Evolutionary conservation across 2,797 vertebrate species (phyloP).

Genomic region (Coregonus sp.): DNA sequence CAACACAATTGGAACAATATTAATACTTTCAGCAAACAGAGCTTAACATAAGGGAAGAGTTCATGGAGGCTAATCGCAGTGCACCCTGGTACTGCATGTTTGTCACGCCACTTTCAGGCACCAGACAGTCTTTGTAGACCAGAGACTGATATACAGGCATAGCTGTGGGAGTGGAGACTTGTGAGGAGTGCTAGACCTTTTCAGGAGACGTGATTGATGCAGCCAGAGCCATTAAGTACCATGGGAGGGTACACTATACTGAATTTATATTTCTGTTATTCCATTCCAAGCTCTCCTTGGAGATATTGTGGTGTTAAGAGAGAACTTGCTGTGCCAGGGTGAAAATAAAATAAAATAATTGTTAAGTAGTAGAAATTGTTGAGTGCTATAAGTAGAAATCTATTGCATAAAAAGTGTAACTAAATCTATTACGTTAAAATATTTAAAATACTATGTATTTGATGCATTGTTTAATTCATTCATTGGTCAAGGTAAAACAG

Average conservation of each 20-base stretch:
- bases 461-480: background rate
- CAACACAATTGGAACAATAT: constrained; percentile 43
- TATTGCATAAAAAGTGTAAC: background rate
- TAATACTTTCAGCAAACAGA: constrained; percentile 54
- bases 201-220: constrained; percentile 72
- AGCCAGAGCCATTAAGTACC: constrained; percentile 49
- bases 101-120: constrained; percentile 54
- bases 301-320: constrained; percentile 47
- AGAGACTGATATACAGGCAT: constrained; percentile 63
- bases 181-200: constrained; percentile 67
- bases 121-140: constrained; percentile 59
- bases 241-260: constrained; percentile 53
- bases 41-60: constrained; percentile 29
- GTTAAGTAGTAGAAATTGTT: constrained; percentile 33
- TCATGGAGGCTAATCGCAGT: constrained; percentile 31
- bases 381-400: background rate
- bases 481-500: background rate
- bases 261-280: constrained; percentile 64
- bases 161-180: constrained; percentile 59
- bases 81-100: constrained; percentile 69
- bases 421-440: background rate
- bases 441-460: background rate
- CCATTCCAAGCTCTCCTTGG: constrained; percentile 60
- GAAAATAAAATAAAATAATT: constrained; percentile 25
- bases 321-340: constrained; percentile 47